phyloP scores from a whole-genome alignment of 2,113 vertebrate species.

The Rhynchomys soricoides region DNA sequence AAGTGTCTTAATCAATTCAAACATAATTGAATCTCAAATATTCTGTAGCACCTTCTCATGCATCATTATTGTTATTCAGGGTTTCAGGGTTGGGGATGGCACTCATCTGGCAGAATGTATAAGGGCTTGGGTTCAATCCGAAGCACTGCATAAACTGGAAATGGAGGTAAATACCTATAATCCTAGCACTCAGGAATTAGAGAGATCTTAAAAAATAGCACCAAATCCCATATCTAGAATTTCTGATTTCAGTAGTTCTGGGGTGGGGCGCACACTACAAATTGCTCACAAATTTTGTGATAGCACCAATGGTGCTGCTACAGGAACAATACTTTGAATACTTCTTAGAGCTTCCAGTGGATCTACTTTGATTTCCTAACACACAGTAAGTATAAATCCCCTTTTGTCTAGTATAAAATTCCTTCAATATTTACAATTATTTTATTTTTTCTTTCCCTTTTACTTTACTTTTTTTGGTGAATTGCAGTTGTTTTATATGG shows the following conservation, averaged over 20 bases:
- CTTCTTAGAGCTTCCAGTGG: not conserved
- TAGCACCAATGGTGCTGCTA: not conserved
- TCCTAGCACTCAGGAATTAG: not conserved
- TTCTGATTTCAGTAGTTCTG: not conserved
- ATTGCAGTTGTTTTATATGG: not conserved
- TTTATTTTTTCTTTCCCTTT: not conserved
- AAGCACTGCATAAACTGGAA: not conserved
- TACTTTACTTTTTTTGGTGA: not conserved
- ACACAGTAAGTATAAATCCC: not conserved
- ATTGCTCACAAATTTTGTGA: not conserved
- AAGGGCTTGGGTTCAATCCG: not conserved
- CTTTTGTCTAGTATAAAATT: conserved; percentile 1
- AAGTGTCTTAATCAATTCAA: conserved; percentile 2
- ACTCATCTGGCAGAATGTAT: not conserved
- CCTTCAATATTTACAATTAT: conserved; percentile 28
- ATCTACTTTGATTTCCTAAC: not conserved
- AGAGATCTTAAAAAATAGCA: conserved; percentile 25
- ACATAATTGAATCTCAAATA: conserved; percentile 28
- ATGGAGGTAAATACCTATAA: not conserved
- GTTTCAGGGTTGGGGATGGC: not conserved
- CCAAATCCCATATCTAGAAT: not conserved
- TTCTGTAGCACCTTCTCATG: not conserved
- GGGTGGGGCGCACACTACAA: not conserved
- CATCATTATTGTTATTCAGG: not conserved
- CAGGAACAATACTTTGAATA: not conserved